These are phyloP conservation scores for Notodonta dromedarius DNA, from an alignment of 2,888 invertebrate genomes.

Conservation along the genomic window DNA sequence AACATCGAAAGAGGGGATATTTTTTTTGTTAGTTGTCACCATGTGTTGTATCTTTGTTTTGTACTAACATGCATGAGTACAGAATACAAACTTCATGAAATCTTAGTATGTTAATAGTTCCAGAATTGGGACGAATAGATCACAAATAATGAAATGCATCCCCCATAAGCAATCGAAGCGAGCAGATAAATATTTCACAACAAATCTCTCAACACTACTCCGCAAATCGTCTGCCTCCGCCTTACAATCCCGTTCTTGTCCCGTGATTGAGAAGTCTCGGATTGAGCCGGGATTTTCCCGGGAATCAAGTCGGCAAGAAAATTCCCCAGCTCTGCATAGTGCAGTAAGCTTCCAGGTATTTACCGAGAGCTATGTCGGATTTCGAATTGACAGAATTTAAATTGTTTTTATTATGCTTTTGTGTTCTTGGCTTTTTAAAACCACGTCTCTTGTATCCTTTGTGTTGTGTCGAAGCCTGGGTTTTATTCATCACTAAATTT, in stretches of 20 bases:
- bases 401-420: slow-evolving; percentile 45
- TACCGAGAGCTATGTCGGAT: slow-evolving; percentile 34
- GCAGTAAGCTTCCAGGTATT: slow-evolving; percentile 41
- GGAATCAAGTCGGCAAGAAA: slow-evolving; percentile 44
- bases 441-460: too few species aligned
- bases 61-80: too few species aligned
- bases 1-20: too few species aligned
- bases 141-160: not conserved
- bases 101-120: too few species aligned
- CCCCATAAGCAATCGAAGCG: slow-evolving; percentile 22
- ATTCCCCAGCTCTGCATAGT: slow-evolving; percentile 48
- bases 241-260: slow-evolving; percentile 45
- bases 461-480: too few species aligned
- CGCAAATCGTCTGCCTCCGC: slow-evolving; percentile 38
- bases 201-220: slow-evolving; percentile 28
- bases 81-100: too few species aligned
- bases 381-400: slow-evolving; percentile 54
- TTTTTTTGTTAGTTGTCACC: too few species aligned
- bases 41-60: too few species aligned
- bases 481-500: too few species aligned
- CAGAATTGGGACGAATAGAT: too few species aligned
- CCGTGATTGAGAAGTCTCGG: slow-evolving; percentile 55
- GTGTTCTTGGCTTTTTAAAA: not conserved
- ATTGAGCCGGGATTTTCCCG: slow-evolving; percentile 42
- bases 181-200: slow-evolving; percentile 33